A percentile compares a stretch with the other conserved stretches of the same genome.
phyloP scores from a whole-genome alignment of 2,797 vertebrate species.

The Falco biarmicus region DNA sequence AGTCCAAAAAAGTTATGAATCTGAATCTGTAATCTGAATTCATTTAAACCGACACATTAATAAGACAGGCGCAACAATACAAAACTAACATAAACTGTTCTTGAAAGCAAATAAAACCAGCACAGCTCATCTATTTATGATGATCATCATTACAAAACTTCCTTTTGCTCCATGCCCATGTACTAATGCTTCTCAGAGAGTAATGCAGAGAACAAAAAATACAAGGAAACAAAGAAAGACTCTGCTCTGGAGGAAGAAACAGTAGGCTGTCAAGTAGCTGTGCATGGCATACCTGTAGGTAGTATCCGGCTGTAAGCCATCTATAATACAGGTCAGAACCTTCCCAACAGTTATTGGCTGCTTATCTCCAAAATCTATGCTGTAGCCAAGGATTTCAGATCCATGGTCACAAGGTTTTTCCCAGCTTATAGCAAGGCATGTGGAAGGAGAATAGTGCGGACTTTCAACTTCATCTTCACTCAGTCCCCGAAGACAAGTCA shows the following conservation, averaged over 20 bases:
- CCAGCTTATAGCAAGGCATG: conserved; percentile 92
- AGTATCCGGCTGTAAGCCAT: conserved; percentile 94
- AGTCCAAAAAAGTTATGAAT: background rate
- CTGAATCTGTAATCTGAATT: background rate
- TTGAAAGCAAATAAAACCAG: background rate
- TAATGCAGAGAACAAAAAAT: background rate
- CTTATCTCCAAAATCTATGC: conserved; percentile 94
- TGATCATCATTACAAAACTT: background rate
- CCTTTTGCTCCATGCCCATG: background rate
- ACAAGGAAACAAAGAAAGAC: background rate
- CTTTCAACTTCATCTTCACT: conserved; percentile 85
- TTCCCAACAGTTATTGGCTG: conserved; percentile 88
- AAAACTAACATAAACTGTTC: background rate
- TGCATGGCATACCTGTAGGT: conserved; percentile 88
- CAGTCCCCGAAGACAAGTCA: conserved; percentile 87
- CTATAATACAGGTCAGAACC: conserved; percentile 86
- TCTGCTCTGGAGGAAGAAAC: background rate
- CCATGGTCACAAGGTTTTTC: conserved; percentile 92
- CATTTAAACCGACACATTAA: background rate
- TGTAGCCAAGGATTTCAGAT: conserved; percentile 93
- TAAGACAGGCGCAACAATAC: background rate
- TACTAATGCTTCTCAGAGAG: background rate
- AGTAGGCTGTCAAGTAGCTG: background rate
- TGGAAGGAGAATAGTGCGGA: conserved; percentile 87
- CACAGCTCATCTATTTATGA: background rate